These are phyloP conservation scores for Phodopus roborovskii DNA, from an alignment of 2,113 vertebrate genomes.

Conservation along the genomic window DNA sequence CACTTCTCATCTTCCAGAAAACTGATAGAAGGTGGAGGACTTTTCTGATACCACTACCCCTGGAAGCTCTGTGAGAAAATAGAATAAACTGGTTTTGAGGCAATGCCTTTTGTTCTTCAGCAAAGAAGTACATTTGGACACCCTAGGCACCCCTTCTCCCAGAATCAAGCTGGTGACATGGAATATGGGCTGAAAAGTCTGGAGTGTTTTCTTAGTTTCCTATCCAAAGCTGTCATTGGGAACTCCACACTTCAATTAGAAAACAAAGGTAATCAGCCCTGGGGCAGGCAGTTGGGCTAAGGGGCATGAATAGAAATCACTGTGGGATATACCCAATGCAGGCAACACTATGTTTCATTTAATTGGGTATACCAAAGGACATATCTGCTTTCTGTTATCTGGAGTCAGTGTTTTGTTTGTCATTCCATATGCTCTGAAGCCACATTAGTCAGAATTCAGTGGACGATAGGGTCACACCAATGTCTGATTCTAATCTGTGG, in stretches of 20 bases:
- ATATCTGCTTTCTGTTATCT: no score
- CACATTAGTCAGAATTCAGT: not conserved
- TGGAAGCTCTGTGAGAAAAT: not conserved
- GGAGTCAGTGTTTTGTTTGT: no score
- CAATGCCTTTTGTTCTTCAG: not conserved
- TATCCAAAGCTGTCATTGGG: not conserved
- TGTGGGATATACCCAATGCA: not conserved
- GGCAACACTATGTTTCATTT: rapidly evolving
- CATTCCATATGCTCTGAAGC: no score
- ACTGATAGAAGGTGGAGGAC: not conserved
- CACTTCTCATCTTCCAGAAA: not conserved
- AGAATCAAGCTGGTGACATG: not conserved
- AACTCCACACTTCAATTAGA: not conserved
- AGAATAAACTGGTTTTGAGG: not conserved
- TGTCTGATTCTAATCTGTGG: not conserved
- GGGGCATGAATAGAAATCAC: not conserved
- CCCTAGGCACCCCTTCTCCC: not conserved
- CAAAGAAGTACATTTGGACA: conserved; percentile 9
- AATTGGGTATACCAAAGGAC: not conserved
- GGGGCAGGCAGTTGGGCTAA: not conserved
- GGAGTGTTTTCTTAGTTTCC: not conserved
- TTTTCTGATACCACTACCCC: not conserved
- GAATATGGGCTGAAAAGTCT: not conserved
- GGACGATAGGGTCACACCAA: rapidly evolving
- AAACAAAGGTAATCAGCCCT: not conserved